Evolutionary conservation across 2,797 vertebrate species (phyloP), one percentile per base, ranked within the genome.

Genomic region (Percopsis omiscomaycus): DNA sequence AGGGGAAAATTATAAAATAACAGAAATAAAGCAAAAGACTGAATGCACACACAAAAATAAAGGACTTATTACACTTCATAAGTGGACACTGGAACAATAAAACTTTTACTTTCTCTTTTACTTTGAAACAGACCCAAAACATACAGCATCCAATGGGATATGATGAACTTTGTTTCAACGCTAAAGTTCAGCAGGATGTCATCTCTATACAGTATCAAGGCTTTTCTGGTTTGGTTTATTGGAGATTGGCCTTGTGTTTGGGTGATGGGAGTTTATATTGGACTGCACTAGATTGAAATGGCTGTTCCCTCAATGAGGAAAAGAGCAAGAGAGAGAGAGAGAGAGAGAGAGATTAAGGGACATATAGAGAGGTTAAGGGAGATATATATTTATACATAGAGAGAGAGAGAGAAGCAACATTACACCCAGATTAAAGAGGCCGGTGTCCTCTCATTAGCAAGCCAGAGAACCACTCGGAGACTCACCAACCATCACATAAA

Each of bases 401-500:
- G 13, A 61, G 69, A 80, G 78, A 61, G 85, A 84, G 77, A 64
- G 79, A 57, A 32, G 59, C 30, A 27, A 29, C 11, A 13, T 13
- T 5, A 27, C 32, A 54, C 6, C 16, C 16, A 54, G 50, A 45
- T 28, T n/a, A 32, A 6, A 32, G 45, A 54, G 13, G 16, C 51
- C 51, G 28, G 44, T 16, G 52, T 27, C 52, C 61, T 64, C 27
- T 47, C 61, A 13, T 46, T 45, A 55, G 12, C 42, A 47, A 64
- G 22, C 14, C 22, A 55, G 44, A 30, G 61, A 55, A 29, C 37
- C 51, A 55, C 32, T 10, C 27, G 44, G 16, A n/a, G 53, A 12
- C 16, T 16, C 27, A 5, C 10, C 53, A 22, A 64, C 53, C 28
- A 56, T 48, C 44, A 61, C 15, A 5, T 16, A 62, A n/a, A 62